Base-by-base conservation (phyloP, 2,888 invertebrate genomes). In the Seira sanloemensis region DNA sequence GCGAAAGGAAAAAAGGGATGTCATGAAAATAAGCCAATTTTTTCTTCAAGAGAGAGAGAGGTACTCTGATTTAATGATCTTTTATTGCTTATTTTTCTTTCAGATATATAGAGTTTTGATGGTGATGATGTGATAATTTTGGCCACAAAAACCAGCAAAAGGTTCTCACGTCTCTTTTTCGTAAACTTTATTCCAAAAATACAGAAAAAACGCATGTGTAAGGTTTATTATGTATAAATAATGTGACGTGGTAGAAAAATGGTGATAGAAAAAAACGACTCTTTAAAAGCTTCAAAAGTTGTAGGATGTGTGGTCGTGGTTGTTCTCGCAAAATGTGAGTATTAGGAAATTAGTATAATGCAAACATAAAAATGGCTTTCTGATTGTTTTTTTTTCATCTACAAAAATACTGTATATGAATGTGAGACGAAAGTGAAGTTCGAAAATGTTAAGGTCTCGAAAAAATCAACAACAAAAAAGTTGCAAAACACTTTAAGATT, bases 61-160 rank as follows among this genome's bases (percentile, higher is more conserved):
- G 19, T 37, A 72, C 23, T 54, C 46, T 16, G 58, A 58, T 58
- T 58, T 58, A 58, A 78, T 19, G 27, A 80, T 69, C 62, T 50
- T 7, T 37, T 73, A 74, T 80, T 25, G 71, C 71, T 69, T 62
- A 54, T 71, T 78, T 58, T 58, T 58, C n/a, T n/a, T 37, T 37
- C 5, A 37, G 37, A 37, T 37, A 37, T n/a, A 37, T 37, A 58
- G n/a, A 12, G 58, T 5, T 58, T 58, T 58, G 58, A 58, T 58
- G 58, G 58, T 18, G 58, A 58, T 58, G 58, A 58, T 58, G 58
- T 68, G 26, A 80, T 74, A 65, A 71, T 71, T 58, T 67, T 82
- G 65, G 69, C 82, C 82, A 82, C 82, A 82, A 82, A 82, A 82
- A 72, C 82, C 82, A 82, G 5, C 58, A 81, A 76, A 66, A 76